These are phyloP conservation scores for Scomberomorus guttatus DNA, from an alignment of 2,797 vertebrate genomes.

Conservation along the genomic window DNA sequence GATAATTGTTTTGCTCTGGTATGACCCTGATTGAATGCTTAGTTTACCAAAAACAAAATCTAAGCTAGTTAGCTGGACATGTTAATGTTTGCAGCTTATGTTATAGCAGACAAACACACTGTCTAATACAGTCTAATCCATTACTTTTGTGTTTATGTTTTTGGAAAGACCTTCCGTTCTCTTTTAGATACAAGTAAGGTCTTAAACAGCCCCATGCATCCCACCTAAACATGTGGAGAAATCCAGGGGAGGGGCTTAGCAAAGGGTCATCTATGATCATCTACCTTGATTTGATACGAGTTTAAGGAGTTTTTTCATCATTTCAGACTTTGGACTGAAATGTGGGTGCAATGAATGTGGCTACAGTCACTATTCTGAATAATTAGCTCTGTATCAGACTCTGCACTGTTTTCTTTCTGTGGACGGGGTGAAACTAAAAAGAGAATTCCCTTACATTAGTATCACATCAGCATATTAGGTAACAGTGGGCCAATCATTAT, in stretches of 20 bases:
- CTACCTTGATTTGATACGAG: neutral
- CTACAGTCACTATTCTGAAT: slow-evolving; percentile 2
- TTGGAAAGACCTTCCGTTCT: neutral
- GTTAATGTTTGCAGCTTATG: neutral
- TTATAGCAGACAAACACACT: neutral
- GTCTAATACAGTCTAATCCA: neutral
- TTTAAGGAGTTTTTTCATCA: neutral
- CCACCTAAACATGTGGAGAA: neutral
- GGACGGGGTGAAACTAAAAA: slow-evolving; percentile 28
- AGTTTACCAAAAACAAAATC: no score
- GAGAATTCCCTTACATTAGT: slow-evolving; percentile 24
- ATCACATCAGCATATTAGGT: slow-evolving; percentile 28
- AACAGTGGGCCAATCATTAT: slow-evolving; percentile 22
- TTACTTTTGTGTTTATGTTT: neutral
- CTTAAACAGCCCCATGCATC: neutral
- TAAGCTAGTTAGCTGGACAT: neutral
- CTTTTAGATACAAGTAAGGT: no score
- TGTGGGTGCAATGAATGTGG: neutral
- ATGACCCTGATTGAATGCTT: no score
- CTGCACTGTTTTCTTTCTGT: neutral
- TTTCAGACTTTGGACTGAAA: slow-evolving; percentile 1
- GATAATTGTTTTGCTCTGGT: no score
- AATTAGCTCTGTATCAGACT: neutral
- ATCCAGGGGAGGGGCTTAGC: neutral
- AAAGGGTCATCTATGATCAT: neutral